These are phyloP conservation scores for Pogonomyrmex californicus DNA, from an alignment of 1,140 invertebrate species.

Conservation along the genomic window DNA sequence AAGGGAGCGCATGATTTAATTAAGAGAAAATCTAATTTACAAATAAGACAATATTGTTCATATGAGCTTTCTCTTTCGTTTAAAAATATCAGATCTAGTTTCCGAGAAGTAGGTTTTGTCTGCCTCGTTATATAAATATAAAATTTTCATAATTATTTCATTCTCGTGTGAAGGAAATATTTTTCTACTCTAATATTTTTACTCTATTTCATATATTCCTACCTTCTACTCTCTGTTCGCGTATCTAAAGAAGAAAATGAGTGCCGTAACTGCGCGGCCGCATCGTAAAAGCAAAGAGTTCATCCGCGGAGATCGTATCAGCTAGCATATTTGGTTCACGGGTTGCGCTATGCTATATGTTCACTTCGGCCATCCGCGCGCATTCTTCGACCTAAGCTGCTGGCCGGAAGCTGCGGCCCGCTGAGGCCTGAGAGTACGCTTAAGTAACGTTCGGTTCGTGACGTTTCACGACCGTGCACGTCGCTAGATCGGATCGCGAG, in stretches of 20 bases:
- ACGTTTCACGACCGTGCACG: slow-evolving; percentile 41
- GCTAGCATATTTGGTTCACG: slow-evolving; percentile 34
- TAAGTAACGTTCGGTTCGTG: slow-evolving; percentile 70
- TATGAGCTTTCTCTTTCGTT: not conserved
- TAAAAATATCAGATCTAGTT: not conserved
- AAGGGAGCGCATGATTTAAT: not conserved
- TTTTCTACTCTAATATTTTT: not conserved
- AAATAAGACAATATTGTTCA: not conserved
- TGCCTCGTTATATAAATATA: not conserved
- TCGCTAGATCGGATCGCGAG: slow-evolving; percentile 71
- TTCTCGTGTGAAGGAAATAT: not conserved
- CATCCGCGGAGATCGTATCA: slow-evolving; percentile 58
- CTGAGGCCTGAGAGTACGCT: slow-evolving; percentile 20
- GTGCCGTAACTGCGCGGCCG: slow-evolving; percentile 8
- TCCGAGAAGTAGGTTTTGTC: not conserved
- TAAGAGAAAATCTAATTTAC: not conserved
- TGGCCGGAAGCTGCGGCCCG: not conserved
- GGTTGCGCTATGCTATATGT: not conserved
- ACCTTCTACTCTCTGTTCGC: not conserved
- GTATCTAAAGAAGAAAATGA: slow-evolving; percentile 41
- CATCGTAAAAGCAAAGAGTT: slow-evolving; percentile 50
- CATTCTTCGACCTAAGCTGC: slow-evolving; percentile 15
- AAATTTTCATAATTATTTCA: not conserved
- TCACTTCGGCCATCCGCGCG: slow-evolving; percentile 16
- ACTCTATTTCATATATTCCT: slow-evolving; percentile 6